phyloP scores from a whole-genome alignment of 2,888 invertebrate genomes.

The Acronicta alni region DNA sequence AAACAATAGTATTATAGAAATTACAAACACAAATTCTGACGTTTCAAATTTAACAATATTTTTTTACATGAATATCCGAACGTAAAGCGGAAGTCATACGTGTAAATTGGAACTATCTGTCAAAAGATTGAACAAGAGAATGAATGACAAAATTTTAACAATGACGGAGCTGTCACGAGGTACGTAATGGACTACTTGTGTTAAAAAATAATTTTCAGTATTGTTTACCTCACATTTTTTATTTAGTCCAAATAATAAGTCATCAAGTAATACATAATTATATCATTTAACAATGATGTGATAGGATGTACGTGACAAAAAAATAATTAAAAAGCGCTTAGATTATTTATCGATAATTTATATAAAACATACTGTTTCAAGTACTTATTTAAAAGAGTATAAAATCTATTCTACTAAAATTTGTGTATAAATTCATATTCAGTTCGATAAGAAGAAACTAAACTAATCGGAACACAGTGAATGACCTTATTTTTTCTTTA shows the following conservation, averaged over 20 bases:
- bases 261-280: background rate
- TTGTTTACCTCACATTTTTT: conserved; percentile 21
- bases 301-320: no score
- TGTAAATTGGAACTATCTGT: conserved; percentile 30
- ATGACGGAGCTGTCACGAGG: conserved; percentile 89
- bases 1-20: no score
- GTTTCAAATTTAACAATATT: no score
- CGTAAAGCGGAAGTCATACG: conserved; percentile 46
- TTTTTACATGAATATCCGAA: conserved; percentile 25
- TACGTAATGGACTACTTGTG: conserved; percentile 61
- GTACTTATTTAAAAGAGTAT: no score
- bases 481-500: conserved; percentile 49
- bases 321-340: no score
- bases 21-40: no score
- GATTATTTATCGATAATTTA: no score
- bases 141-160: conserved; percentile 46
- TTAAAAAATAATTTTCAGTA: conserved; percentile 37
- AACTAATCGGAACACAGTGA: no score
- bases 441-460: no score
- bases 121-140: conserved; percentile 49
- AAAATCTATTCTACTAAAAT: no score
- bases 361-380: no score
- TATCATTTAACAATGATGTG: background rate
- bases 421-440: no score
- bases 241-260: conserved; percentile 4